phyloP scores from a whole-genome alignment of 2,797 vertebrate genomes.

The Loriculus beryllinus region DNA sequence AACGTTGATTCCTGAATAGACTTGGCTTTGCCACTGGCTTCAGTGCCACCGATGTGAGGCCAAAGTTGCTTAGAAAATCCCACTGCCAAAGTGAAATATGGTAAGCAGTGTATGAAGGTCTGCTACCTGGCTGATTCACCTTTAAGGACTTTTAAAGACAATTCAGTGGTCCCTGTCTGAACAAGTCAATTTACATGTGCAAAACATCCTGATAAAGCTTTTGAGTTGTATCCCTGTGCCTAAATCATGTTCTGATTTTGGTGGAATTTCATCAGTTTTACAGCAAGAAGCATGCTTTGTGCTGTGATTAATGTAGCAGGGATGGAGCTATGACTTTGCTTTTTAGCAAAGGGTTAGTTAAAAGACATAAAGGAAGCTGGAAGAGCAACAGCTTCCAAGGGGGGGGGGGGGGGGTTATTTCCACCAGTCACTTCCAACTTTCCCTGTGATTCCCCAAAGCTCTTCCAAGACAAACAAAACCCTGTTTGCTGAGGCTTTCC shows the following conservation, averaged over 20 bases:
- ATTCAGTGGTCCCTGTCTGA: neutral
- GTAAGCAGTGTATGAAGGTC: neutral
- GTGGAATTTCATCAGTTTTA: neutral
- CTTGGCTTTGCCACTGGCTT: neutral
- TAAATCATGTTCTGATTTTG: neutral
- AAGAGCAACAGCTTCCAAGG: neutral
- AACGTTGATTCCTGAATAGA: neutral
- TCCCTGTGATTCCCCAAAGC: neutral
- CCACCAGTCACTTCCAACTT: neutral
- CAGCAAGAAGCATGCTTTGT: neutral
- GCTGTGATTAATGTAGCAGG: neutral
- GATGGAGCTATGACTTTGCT: neutral
- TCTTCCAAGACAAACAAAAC: slow-evolving; percentile 20
- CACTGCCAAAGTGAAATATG: neutral
- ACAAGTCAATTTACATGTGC: rapidly evolving
- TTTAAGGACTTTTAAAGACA: neutral
- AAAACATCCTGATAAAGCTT: neutral
- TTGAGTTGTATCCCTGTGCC: neutral
- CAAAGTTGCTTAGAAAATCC: neutral
- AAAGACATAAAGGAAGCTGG: neutral
- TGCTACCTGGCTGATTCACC: neutral
- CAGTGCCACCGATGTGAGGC: neutral
- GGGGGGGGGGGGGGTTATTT: neutral
- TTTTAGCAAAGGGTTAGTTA: neutral
- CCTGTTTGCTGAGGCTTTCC: neutral